Base-by-base conservation (phyloP, 1,140 invertebrate genomes). In the Drosophila subpulchrella region DNA sequence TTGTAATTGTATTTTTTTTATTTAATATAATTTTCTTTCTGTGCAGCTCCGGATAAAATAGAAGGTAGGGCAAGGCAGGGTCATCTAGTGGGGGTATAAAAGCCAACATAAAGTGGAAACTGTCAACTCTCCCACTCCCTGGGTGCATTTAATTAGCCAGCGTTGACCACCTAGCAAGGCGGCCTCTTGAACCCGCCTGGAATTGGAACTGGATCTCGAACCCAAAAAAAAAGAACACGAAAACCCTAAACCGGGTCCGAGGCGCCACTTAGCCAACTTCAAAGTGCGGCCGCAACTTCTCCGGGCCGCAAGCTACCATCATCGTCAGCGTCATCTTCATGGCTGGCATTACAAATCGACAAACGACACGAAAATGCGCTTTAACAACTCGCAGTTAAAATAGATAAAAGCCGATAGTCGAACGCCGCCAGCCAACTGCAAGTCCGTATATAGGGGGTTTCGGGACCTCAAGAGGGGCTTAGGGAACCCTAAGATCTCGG, bases 311-410 rank as follows among this genome's bases (percentile, higher is more conserved):
- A 63, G 62, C 70, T 78, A 70, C 85, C 81, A 75, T 75, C 78
- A 78, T 82, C 70, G 61, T 72, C 77, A 70, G 58, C 63, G 61
- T 42, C 63, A 67, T 66, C 46, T 63, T 68, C 56, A 44, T 66
- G 67, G 42, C 61, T 89, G 71, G 85, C 73, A 90, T 85, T 89
- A 91, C 86, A 88, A 90, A 90, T 88, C 80, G 90, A 91, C 90
- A 90, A 91, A 91, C 83, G 90, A 91, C 90, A 91, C 86, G 90
- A 91, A 90, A 91, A 91, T 90, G 90, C 81, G 90, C 90, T 91
- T 91, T 90, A 91, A 91, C 84, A 91, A 78, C 78, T 58, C 72
- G 74, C 78, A 88, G 81, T 91, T 91, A 91, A 90, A 90, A 88
- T 91, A 91, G 90, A 91, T 90, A 91, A 91, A 91, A 89, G 81